Evolutionary conservation across 2,113 vertebrate genomes (phyloP).

Genomic region (Trematomus loennbergii): DNA sequence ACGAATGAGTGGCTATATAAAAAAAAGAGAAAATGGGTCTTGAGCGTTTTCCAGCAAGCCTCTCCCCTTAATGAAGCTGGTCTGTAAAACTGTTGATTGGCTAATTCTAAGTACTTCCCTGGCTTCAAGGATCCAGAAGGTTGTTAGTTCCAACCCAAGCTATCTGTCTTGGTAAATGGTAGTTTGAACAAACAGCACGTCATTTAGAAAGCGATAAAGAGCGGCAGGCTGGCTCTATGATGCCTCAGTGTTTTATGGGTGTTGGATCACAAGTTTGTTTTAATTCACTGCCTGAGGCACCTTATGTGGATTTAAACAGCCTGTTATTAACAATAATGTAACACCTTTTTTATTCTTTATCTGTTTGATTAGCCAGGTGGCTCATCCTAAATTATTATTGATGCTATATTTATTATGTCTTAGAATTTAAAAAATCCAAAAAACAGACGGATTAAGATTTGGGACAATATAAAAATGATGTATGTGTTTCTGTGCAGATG

Average conservation of each 20-base stretch:
- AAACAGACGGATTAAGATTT: background rate
- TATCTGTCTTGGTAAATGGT: conserved; percentile 81
- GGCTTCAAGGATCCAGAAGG: conserved; percentile 79
- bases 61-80: conserved; percentile 81
- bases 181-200: conserved; percentile 78
- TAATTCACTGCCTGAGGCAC: conserved; percentile 28
- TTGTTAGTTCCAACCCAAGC: conserved; percentile 70
- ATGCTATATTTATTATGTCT: background rate
- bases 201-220: conserved; percentile 70
- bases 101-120: conserved; percentile 70
- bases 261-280: conserved; percentile 10
- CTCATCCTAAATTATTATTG: background rate
- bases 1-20: conserved; percentile 23
- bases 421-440: background rate
- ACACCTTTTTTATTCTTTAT: conserved; percentile 52
- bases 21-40: conserved; percentile 48
- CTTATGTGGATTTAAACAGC: conserved; percentile 3
- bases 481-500: background rate
- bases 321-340: background rate
- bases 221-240: conserved; percentile 13
- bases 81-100: conserved; percentile 70
- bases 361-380: conserved; percentile 3
- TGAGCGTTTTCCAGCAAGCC: conserved; percentile 81
- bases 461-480: background rate
- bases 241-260: conserved; percentile 11